Percentiles rank a stretch among this genome's conserved stretches.
Evolutionary conservation across 2,113 vertebrate species (phyloP).

Genomic region (Microtus oregoni): DNA sequence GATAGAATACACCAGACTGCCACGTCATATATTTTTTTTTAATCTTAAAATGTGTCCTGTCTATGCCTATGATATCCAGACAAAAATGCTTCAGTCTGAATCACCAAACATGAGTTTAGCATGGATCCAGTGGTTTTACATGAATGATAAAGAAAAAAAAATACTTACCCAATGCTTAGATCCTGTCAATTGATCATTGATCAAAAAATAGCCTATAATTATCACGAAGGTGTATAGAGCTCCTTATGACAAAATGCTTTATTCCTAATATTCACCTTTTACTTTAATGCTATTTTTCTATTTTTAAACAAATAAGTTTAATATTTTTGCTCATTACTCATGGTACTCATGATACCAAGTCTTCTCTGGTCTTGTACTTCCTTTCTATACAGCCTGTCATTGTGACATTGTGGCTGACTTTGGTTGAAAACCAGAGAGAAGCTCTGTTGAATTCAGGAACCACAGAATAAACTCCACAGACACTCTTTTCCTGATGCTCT

Average conservation of each 20-base stretch:
- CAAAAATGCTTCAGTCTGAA: background rate
- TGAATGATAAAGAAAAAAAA: background rate
- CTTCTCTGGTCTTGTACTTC: background rate
- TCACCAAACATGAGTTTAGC: background rate
- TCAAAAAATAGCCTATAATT: background rate
- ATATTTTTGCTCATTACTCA: background rate
- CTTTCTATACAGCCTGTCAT: background rate
- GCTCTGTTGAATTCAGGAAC: background rate
- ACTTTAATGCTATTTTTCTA: background rate
- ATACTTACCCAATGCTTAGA: conserved; percentile 12
- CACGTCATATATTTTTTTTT: background rate
- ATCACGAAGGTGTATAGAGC: conserved; percentile 15
- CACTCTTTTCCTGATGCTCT: background rate
- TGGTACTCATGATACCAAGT: background rate
- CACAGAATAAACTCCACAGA: background rate
- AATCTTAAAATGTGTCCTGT: background rate
- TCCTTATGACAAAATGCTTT: background rate
- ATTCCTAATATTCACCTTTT: background rate
- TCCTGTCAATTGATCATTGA: background rate
- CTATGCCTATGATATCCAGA: background rate
- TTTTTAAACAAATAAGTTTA: background rate
- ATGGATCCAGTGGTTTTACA: background rate
- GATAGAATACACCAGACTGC: background rate
- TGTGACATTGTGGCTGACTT: background rate
- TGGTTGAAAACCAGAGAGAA: background rate